Evolutionary conservation across 2,113 vertebrate species (phyloP).

Genomic region (Peromyscus californicus): DNA sequence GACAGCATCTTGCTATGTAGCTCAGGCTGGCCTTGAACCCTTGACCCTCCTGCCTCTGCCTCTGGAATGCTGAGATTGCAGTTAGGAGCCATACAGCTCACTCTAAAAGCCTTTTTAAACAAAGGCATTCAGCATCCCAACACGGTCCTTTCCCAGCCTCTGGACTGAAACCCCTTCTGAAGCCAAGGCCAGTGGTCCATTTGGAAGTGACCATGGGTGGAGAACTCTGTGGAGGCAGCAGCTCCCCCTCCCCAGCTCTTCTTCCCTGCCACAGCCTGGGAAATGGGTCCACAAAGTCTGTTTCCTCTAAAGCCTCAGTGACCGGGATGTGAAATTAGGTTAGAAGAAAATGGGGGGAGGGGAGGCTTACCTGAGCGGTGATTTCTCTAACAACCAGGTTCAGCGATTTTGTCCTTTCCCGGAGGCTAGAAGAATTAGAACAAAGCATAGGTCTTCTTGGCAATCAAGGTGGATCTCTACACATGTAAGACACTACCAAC

Average conservation of each 20-base stretch:
- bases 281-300: neutral
- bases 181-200: neutral
- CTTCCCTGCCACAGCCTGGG: neutral
- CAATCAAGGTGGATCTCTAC: neutral
- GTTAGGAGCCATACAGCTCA: neutral
- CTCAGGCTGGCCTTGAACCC: neutral
- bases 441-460: constrained; percentile 60
- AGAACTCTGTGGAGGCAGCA: neutral
- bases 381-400: constrained; percentile 91
- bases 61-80: neutral
- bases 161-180: neutral
- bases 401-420: constrained; percentile 90
- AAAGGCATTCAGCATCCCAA: neutral
- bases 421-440: constrained; percentile 90
- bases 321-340: neutral
- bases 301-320: neutral
- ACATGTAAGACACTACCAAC: neutral
- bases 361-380: constrained; percentile 91
- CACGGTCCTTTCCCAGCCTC: neutral
- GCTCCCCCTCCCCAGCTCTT: neutral
- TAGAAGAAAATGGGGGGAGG: constrained; percentile 43
- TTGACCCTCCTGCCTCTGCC: neutral
- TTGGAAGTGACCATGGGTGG: neutral
- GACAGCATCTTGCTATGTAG: neutral
- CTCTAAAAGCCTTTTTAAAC: neutral